These are phyloP conservation scores for Eupithecia inturbata DNA, from an alignment of 2,888 invertebrate species.

Conservation along the genomic window DNA sequence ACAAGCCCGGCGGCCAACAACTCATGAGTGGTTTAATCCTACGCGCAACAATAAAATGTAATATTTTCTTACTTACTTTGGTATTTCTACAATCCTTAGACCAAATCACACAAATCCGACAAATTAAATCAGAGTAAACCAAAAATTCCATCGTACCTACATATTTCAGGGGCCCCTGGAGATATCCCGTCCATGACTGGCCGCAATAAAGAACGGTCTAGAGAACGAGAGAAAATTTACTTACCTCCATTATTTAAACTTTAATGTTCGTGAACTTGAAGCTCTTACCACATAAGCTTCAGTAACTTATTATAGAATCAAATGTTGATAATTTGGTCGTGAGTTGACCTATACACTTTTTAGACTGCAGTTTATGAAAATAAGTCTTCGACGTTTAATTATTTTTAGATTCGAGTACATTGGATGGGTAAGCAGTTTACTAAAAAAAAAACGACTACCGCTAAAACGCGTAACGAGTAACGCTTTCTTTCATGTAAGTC, in stretches of 20 bases:
- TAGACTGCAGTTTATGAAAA: neutral
- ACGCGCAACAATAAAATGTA: neutral
- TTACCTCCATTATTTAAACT: conserved; percentile 62
- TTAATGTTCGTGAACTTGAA: conserved; percentile 61
- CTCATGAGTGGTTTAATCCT: no score
- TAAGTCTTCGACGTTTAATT: no score
- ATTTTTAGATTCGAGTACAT: no score
- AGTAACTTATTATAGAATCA: no score
- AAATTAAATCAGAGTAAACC: conserved; percentile 17
- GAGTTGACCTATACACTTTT: neutral
- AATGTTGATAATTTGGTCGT: no score
- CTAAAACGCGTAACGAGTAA: no score
- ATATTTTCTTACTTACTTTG: neutral
- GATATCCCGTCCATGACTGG: conserved; percentile 47
- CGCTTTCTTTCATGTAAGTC: no score
- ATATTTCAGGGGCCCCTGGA: conserved; percentile 31
- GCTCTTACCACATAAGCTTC: neutral
- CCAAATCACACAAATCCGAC: neutral
- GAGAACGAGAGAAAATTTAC: conserved; percentile 49
- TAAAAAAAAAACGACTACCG: no score
- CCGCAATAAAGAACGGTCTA: conserved; percentile 52
- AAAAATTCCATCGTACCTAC: conserved; percentile 37
- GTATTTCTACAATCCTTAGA: neutral
- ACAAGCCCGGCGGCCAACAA: no score
- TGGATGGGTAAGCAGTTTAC: no score